These are phyloP conservation scores for Chloroclystis v-ata DNA, from an alignment of 2,888 invertebrate genomes.

Conservation along the genomic window DNA sequence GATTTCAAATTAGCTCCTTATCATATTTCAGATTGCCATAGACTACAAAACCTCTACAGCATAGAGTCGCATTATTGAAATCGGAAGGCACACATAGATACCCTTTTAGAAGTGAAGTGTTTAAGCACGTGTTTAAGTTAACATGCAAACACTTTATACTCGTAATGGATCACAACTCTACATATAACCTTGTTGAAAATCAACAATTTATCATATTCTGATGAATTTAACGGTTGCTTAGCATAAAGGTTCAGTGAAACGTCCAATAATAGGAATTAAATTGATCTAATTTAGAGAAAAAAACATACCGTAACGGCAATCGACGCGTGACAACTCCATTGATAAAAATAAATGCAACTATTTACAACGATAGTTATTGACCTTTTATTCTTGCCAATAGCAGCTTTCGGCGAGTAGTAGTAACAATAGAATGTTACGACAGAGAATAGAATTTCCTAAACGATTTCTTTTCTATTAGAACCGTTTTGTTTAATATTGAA, in stretches of 20 bases:
- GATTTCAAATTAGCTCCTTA: no score
- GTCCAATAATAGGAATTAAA: slow-evolving; percentile 17
- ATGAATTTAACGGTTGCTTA: slow-evolving; percentile 36
- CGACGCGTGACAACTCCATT: slow-evolving; percentile 66
- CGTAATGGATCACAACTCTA: no score
- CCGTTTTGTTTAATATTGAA: background rate
- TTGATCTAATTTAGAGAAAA: slow-evolving; percentile 33
- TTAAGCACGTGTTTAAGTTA: no score
- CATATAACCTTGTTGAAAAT: no score
- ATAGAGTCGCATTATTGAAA: no score
- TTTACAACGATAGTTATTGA: slow-evolving; percentile 46
- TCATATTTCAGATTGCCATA: no score
- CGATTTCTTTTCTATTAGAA: background rate
- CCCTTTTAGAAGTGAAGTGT: no score
- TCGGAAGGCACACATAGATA: no score
- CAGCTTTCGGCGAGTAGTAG: slow-evolving; percentile 25
- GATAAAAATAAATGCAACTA: slow-evolving; percentile 58
- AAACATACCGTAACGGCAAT: slow-evolving; percentile 46
- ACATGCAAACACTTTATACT: no score
- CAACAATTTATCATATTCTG: slow-evolving; percentile 6
- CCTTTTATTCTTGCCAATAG: slow-evolving; percentile 50
- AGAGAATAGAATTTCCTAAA: background rate
- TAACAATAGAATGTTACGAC: slow-evolving; percentile 1
- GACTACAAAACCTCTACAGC: no score
- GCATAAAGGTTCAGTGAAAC: slow-evolving; percentile 29